A percentile compares a stretch with the other conserved stretches of the same genome.
These are phyloP conservation scores for Drosophila hydei DNA, from an alignment of 1,140 invertebrate species.

Conservation along the genomic window DNA sequence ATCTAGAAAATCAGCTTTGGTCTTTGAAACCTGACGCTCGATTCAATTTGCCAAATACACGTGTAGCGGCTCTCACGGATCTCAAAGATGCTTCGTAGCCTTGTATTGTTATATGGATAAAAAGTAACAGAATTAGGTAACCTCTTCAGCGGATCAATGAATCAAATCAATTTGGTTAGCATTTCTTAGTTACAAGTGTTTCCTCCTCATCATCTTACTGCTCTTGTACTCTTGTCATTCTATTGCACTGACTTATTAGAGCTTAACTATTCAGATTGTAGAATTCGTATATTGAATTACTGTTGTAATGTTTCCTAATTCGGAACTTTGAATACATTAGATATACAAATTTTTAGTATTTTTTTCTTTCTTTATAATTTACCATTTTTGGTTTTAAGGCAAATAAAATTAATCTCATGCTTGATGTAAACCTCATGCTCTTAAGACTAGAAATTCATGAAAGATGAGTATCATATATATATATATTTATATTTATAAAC, in stretches of 20 bases:
- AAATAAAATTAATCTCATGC: slow-evolving; percentile 42
- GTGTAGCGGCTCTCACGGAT: background rate
- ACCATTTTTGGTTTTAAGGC: slow-evolving; percentile 47
- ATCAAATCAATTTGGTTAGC: background rate
- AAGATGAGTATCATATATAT: slow-evolving; percentile 44
- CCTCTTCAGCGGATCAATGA: slow-evolving; percentile 3
- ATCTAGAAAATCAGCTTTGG: slow-evolving; percentile 28
- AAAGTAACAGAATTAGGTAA: background rate
- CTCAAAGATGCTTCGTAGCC: background rate
- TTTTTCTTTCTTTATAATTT: slow-evolving; percentile 20
- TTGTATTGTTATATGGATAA: background rate
- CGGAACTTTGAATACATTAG: slow-evolving; percentile 21
- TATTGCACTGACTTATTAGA: slow-evolving; percentile 10
- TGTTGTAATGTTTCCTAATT: slow-evolving; percentile 3
- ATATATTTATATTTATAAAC: slow-evolving; percentile 27
- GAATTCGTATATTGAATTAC: slow-evolving; percentile 8
- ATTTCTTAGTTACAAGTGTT: background rate
- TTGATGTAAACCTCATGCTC: slow-evolving; percentile 26
- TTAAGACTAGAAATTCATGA: slow-evolving; percentile 60
- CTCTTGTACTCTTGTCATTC: slow-evolving; percentile 9
- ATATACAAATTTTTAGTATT: slow-evolving; percentile 29
- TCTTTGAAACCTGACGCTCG: slow-evolving; percentile 35
- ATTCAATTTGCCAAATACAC: slow-evolving; percentile 3
- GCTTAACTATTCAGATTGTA: slow-evolving; percentile 11
- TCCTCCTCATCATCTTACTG: slow-evolving; percentile 4